phyloP scores from a whole-genome alignment of 2,797 vertebrate genomes.

The Galago senegalensis region DNA sequence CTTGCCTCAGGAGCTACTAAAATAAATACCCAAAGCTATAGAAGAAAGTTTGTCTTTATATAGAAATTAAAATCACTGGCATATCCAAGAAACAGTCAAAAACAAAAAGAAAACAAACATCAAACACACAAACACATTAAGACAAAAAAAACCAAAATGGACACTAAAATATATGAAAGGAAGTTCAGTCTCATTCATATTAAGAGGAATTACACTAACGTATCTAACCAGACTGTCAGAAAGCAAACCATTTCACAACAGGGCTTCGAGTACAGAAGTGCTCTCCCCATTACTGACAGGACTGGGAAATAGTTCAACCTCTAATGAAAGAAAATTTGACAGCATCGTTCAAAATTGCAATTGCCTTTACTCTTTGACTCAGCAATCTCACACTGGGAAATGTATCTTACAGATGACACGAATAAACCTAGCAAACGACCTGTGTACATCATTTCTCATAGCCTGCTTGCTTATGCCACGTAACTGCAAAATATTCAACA shows the following conservation, averaged over 20 bases:
- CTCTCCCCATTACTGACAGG: neutral
- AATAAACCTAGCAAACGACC: conserved; percentile 44
- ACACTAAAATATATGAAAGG: neutral
- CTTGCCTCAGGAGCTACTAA: neutral
- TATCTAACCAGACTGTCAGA: neutral
- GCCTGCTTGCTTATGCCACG: neutral
- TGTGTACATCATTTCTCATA: neutral
- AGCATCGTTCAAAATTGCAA: conserved; percentile 40
- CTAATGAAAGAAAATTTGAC: conserved; percentile 57
- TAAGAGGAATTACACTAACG: conserved; percentile 11
- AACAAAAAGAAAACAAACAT: neutral
- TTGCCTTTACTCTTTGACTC: conserved; percentile 68
- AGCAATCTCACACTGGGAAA: conserved; percentile 25
- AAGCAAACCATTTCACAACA: neutral
- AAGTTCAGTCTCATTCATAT: neutral
- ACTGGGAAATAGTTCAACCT: neutral
- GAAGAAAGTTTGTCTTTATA: conserved; percentile 8
- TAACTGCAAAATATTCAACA: conserved; percentile 34
- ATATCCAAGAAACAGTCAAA: neutral
- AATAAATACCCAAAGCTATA: neutral
- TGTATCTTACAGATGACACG: neutral
- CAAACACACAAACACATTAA: neutral
- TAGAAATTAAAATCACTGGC: neutral
- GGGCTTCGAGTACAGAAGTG: neutral
- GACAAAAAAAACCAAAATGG: neutral